These are phyloP conservation scores for Tortrix viridana DNA, from an alignment of 2,888 invertebrate genomes.

Conservation along the genomic window DNA sequence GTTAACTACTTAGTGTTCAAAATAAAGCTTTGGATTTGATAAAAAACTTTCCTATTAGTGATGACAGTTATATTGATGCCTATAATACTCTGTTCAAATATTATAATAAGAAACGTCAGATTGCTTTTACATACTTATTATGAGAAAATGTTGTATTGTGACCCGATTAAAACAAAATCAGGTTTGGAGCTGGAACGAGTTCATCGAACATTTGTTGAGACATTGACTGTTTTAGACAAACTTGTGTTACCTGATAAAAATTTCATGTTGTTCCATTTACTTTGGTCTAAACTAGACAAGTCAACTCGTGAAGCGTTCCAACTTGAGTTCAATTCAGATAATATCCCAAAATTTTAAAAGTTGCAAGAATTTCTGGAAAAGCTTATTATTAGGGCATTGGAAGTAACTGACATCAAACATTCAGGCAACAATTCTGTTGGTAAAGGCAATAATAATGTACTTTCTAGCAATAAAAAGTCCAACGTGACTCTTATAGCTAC, in stretches of 20 bases:
- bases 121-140: no score
- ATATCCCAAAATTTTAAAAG: background rate
- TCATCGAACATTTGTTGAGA: no score
- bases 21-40: no score
- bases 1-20: no score
- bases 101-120: no score
- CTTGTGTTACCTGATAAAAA: background rate
- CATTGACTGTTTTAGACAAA: background rate
- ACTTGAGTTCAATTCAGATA: background rate
- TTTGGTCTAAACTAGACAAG: background rate
- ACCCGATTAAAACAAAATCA: no score
- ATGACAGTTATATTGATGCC: no score
- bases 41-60: no score
- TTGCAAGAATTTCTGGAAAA: background rate
- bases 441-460: background rate
- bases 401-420: background rate
- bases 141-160: no score
- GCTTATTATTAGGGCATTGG: background rate
- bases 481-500: background rate
- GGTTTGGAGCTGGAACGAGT: no score
- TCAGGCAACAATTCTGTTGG: no score
- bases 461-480: background rate
- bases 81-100: no score
- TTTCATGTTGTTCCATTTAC: constrained; percentile 1
- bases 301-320: background rate